Evolutionary conservation across 2,888 invertebrate genomes (phyloP), one percentile per base, ranked within the genome.

Genomic region (Himalopsyche tibetana): DNA sequence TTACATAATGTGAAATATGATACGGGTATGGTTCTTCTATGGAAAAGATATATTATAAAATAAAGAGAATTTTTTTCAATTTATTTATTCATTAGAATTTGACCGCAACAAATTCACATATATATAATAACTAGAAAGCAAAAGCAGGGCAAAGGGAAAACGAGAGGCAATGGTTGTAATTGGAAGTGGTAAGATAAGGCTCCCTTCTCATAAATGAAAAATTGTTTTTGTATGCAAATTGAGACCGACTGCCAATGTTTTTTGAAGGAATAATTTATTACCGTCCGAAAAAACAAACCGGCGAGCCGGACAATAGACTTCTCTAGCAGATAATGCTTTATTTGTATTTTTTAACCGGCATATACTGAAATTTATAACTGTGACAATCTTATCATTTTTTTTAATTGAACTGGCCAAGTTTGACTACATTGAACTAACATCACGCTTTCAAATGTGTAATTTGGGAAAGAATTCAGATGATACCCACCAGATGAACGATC

Each of bases 161-260:
- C n/a, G 45, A 82, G 28, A 82, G 19, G 38, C 74, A 45, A 38
- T 40, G 69, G 63, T 15, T 83, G 45, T 83, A 83, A 83, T 83
- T 83, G 83, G 83, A 40, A 83, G 8, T 45, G 83, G 63, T 74
- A 80, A 69, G 51, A 83, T 45, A 69, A 69, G 51, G 40, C n/a
- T 63, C 82, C 17, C 63, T 42, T n/a, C 19, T 55, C 42, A 55
- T 80, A 84, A 19, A 82, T 84, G 63, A 84, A 84, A 84, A 81
- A 82, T 82, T 51, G 82, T n/a, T 85, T 82, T 19, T 82, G 19
- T 69, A 85, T 85, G 84, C 84, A 85, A 85, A 85, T 85, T 82
- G 81, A 0, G 17, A 74, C 55, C n/a, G 40, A n/a, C 63, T 82
- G 69, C 51, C 74, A 82, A 85, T 69, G 19, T 63, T 82, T 82